Percentiles rank a stretch among this genome's conserved stretches.
Conservation (phyloP, 2,113 vertebrate species). For the Emydocephalus ijimae region DNA sequence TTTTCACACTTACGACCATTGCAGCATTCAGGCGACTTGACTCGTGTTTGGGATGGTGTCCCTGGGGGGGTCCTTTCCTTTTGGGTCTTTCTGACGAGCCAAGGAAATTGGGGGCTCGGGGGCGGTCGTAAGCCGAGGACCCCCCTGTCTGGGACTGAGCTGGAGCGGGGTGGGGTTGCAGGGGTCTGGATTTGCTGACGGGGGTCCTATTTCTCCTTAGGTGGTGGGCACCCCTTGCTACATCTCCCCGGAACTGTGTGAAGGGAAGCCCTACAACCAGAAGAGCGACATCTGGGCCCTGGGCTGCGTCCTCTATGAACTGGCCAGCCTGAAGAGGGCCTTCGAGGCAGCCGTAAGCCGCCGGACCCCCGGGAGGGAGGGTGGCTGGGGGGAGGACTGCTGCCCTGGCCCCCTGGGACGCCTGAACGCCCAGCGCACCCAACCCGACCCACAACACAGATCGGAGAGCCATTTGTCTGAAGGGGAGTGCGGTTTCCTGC, state of each 20-base stretch:
- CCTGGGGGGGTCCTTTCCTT: too few relatives aligned
- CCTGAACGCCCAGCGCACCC: too few relatives aligned
- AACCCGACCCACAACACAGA: too few relatives aligned
- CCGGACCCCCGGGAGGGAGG: fast-evolving
- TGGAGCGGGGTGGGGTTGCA: neutral
- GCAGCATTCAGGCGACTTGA: too few relatives aligned
- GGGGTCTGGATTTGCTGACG: neutral
- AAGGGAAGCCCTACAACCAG: slow-evolving; percentile 98
- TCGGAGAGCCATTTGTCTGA: too few relatives aligned
- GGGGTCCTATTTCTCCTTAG: slow-evolving; percentile 56
- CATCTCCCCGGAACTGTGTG: slow-evolving; percentile 97
- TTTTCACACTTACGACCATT: too few relatives aligned
- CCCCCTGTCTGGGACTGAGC: neutral
- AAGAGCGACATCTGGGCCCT: slow-evolving; percentile 99
- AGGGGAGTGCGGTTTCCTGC: too few relatives aligned
- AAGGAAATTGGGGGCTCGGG: too few relatives aligned
- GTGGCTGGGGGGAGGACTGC: neutral
- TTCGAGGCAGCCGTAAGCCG: slow-evolving; percentile 91
- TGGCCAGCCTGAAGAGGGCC: slow-evolving; percentile 95
- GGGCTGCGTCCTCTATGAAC: slow-evolving; percentile 95
- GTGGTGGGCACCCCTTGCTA: slow-evolving; percentile 97
- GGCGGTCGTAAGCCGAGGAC: neutral
- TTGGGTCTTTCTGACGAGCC: too few relatives aligned
- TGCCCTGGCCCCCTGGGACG: neutral
- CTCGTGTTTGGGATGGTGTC: too few relatives aligned